These are phyloP conservation scores for Corythornis cristatus DNA, from an alignment of 2,113 vertebrate genomes.

Conservation along the genomic window DNA sequence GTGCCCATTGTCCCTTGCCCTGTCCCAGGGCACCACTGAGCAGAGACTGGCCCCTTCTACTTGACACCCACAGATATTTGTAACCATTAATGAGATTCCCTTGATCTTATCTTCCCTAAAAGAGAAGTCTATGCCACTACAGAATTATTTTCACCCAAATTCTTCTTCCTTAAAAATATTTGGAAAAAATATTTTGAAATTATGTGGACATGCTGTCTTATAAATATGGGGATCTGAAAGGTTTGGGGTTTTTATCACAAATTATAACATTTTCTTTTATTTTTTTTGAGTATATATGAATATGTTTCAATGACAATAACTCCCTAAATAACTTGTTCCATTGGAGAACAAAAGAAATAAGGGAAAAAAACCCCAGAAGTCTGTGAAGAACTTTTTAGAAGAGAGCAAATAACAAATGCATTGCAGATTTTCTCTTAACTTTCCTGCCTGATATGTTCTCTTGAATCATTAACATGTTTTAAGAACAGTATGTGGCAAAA, in stretches of 20 bases:
- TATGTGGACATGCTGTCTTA: neutral
- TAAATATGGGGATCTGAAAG: neutral
- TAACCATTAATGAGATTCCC: no score
- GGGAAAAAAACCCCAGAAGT: neutral
- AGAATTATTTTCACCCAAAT: neutral
- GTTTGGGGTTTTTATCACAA: neutral
- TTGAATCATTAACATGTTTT: neutral
- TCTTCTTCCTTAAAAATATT: neutral
- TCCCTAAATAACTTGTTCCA: neutral
- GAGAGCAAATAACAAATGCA: neutral
- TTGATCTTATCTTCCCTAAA: no score
- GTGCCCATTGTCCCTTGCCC: no score
- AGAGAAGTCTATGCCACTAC: neutral
- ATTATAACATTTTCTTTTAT: neutral
- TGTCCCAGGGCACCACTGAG: no score
- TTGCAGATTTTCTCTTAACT: neutral
- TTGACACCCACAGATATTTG: no score
- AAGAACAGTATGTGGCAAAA: neutral
- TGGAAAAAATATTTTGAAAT: neutral
- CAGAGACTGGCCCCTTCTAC: no score
- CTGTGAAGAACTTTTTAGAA: neutral
- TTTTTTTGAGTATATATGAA: neutral
- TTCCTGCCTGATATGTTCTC: neutral
- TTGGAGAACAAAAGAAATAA: neutral
- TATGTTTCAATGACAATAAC: neutral